Base-by-base conservation (phyloP, 1,140 invertebrate species). In the Antheraea pernyi region DNA sequence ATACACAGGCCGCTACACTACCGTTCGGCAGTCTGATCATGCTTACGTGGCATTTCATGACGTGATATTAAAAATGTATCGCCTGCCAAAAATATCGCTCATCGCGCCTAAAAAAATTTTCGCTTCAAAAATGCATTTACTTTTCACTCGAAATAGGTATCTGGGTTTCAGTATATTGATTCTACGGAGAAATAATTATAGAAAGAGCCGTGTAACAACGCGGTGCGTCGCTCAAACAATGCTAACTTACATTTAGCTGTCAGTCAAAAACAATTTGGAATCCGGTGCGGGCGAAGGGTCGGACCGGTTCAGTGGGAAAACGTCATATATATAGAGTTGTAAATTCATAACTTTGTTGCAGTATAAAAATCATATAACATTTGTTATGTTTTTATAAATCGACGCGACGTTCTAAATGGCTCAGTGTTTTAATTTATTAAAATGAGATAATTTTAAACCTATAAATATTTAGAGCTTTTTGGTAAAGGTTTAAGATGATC, bases 241-340 rank as follows among this genome's bases (percentile, higher is more conserved):
- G 89, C 85, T 89, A 91, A 90, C 88, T 91, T 89, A 90, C 89
- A 91, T 91, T 91, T 91, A 89, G 88, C 88, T 89, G 89, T 91
- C 89, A 91, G 88, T 91, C 89, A 88, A 90, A 91, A 91, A 91
- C 89, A 91, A 91, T 91, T 91, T 91, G 89, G 89, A 89, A 91
- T 91, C 88, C 85, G 79, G 83, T 86, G 82, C 74, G 77, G 85
- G 84, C 84, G 81, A 83, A 91, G 89, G 89, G 88, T 89, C 85
- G 82, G 76, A 70, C 75, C 61, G 68, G 78, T 70, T 74, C 74
- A 72, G 69, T 68, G 70, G 78, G 79, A 83, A 80, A 78, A 76
- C 73, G 65, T 53, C 58, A 76, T 62, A 36, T 77, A 13, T 73
- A 79, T 76, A 80, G 85, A 89, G 89, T 37, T 86, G 85, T 65